Base-by-base conservation (phyloP, 2,888 invertebrate genomes). In the Xanthia icteritia region DNA sequence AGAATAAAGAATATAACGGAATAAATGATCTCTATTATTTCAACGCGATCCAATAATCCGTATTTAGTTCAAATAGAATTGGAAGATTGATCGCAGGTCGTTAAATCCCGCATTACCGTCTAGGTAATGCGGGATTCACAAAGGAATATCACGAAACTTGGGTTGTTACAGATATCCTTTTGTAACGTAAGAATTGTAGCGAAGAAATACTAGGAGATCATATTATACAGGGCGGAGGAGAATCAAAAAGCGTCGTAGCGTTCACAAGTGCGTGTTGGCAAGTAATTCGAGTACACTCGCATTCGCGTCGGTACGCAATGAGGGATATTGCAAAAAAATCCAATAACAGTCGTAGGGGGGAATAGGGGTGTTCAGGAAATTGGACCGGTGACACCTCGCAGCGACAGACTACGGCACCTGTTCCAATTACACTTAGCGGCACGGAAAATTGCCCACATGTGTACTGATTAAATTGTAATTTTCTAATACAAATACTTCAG, bases 261-360 rank as follows among this genome's bases (percentile, higher is more conserved):
- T 87, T 84, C 86, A 79, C 83, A 79, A 79, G 84, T 84, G 83
- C 83, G 89, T 86, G 85, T 89, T 89, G 82, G 76, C 76, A 82
- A 81, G 91, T 92, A 91, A 92, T 91, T 90, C 89, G 89, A 91
- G 89, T 89, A 89, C 86, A 85, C 77, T 73, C 73, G 63, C 83
- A 89, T 91, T 90, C 88, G 88, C 92, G 89, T 90, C 91, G 91
- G 91, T 90, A 91, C 90, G 93, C 92, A 92, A 92, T 92, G 92
- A 93, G 92, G 93, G 93, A 95, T 94, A 95, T 95, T 93, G 93
- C 92, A 92, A 94, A 91, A 93, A 95, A 95, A 94, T 92, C 94
- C 92, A 95, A 95, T 94, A 95, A 95, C 90, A 88, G 83, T 85
- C 82, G 87, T 83, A 70, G 86, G 81, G 88, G 87, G 75, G 81